phyloP scores from a whole-genome alignment of 2,797 vertebrate genomes.

The Chiropotes sagulatus region DNA sequence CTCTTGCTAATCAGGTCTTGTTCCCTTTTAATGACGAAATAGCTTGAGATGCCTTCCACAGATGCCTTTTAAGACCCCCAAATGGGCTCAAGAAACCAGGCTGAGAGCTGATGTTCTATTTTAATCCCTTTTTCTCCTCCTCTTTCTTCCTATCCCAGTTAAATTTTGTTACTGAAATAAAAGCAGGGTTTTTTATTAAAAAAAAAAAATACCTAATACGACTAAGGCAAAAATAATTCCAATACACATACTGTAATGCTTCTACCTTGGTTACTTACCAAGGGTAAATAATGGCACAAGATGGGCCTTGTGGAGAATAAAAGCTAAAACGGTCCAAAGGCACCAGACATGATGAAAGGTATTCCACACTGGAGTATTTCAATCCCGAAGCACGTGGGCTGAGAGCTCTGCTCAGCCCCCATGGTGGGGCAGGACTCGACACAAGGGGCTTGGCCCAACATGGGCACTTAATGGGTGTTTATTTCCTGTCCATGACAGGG shows the following conservation, averaged over 20 bases:
- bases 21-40: neutral
- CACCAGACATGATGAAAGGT: neutral
- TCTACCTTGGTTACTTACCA: neutral
- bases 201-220: neutral
- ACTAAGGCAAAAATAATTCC: neutral
- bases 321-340: neutral
- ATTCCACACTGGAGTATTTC: neutral
- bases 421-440: neutral
- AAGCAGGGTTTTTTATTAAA: neutral
- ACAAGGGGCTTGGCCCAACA: neutral
- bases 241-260: neutral
- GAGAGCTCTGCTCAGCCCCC: neutral
- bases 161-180: constrained; percentile 33
- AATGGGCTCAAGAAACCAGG: neutral
- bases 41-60: neutral
- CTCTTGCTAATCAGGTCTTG: neutral
- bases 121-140: neutral
- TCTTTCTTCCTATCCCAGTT: neutral
- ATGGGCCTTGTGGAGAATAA: neutral
- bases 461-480: neutral
- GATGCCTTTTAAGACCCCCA: neutral
- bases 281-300: neutral
- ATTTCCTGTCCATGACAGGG: neutral
- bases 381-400: neutral
- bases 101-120: neutral